Conservation (phyloP, 2,113 vertebrate genomes). For the Cochlearius cochlearius region DNA sequence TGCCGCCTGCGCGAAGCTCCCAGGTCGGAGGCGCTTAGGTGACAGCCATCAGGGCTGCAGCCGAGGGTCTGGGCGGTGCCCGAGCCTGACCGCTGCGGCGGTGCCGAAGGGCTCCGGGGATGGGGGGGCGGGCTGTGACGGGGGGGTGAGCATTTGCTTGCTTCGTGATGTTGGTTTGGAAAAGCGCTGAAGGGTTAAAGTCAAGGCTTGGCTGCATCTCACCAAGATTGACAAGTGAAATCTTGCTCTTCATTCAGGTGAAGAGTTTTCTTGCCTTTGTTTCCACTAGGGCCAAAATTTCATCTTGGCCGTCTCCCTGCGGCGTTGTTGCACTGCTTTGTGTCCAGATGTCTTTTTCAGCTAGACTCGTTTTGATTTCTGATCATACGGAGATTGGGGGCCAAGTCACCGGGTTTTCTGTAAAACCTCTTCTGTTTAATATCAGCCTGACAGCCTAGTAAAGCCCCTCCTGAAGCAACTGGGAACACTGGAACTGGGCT, state of each 20-base stretch:
- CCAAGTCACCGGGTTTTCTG: not conserved
- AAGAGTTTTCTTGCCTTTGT: not conserved
- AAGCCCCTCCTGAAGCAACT: not conserved
- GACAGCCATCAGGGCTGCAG: rapidly evolving
- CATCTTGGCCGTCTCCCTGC: rapidly evolving
- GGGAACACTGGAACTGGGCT: not conserved
- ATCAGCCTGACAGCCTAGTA: not conserved
- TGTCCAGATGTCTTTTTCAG: not conserved
- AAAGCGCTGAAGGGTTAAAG: not conserved
- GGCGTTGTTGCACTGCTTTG: not conserved
- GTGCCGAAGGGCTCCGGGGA: rapidly evolving
- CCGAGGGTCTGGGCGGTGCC: rapidly evolving
- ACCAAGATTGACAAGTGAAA: not conserved
- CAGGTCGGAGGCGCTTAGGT: rapidly evolving
- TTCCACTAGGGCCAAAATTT: not conserved
- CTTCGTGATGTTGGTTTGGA: not conserved
- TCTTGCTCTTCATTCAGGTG: rapidly evolving
- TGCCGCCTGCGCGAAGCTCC: not conserved
- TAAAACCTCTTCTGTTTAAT: not conserved
- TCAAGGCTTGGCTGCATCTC: not conserved
- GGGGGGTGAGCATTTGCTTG: rapidly evolving
- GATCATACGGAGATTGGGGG: not conserved
- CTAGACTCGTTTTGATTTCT: not conserved
- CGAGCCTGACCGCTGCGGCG: rapidly evolving
- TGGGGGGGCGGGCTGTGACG: rapidly evolving